phyloP scores from a whole-genome alignment of 2,797 vertebrate species.

The Amazona ochrocephala region DNA sequence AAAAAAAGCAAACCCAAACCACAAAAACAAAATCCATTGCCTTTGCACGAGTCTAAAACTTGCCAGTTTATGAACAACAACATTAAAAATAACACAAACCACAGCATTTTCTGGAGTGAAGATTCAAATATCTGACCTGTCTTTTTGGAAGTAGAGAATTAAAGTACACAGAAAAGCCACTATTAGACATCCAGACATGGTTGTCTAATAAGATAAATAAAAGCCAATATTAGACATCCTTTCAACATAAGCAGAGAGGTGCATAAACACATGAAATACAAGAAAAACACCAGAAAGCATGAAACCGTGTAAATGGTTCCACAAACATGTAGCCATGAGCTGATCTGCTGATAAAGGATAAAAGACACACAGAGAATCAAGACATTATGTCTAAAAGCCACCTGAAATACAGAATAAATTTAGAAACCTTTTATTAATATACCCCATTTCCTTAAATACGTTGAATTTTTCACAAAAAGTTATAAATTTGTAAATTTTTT shows the following conservation, averaged over 20 bases:
- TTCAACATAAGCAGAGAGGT: not conserved
- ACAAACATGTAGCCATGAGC: not conserved
- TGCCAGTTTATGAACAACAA: not conserved
- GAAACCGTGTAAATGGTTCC: accelerated
- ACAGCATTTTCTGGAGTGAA: not conserved
- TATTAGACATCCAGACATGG: not conserved
- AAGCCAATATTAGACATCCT: not conserved
- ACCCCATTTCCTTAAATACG: not conserved
- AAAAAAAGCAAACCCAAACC: not conserved
- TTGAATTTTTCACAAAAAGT: not conserved
- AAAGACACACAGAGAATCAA: not conserved
- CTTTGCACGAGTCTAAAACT: not conserved
- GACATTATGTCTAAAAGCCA: not conserved
- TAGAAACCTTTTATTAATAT: not conserved
- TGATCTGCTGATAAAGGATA: not conserved
- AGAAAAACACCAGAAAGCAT: not conserved
- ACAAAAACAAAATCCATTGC: not conserved
- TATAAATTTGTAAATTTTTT: not conserved
- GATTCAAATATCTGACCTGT: not conserved
- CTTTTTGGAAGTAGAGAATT: not conserved
- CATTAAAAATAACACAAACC: not conserved
- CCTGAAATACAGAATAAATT: not conserved
- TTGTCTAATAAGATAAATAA: not conserved
- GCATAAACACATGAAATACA: not conserved
- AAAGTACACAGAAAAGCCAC: not conserved